Evolutionary conservation across 35 echinoderm and acorn worm genomes (phyloP), one percentile per base, ranked within the genome.

Genomic region (Holothuria glaberrima): DNA sequence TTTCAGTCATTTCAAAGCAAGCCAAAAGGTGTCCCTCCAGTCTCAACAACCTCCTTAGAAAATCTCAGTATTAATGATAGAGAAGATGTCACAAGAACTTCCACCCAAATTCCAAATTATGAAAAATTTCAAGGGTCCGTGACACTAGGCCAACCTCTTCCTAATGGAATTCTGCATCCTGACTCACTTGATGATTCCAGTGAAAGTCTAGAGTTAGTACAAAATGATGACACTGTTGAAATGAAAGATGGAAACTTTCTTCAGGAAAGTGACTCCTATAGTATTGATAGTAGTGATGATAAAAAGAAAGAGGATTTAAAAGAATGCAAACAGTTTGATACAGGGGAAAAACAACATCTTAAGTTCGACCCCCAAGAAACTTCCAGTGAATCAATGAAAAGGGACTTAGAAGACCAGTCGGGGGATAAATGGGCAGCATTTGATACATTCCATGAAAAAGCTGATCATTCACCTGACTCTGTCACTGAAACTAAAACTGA

Each of bases 191-290:
- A 61, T 36, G 57, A 28, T 63, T 84, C 80, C 30, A 84, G 80
- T 52, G 80, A 84, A 22, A 84, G 56, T 61, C 58, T 84, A 63
- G 80, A 84, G 57, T 84, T 84, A 28, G 33, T 62, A 20, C 80
- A 84, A 31, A 84, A 56, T 36, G 80, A 56, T 4, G 80, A 84
- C 9, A 30, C 27, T 54, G 16, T 54, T 54, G 3, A 54, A 0
- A 54, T 54, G 13, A 54, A 54, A 14, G 12, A 54, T 12, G 50
- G 16, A 5, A 54, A 54, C 12, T 54, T 17, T 54, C 50, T 54
- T 14, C 50, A 54, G 50, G 50, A 54, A 54, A 54, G 50, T 54
- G 13, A 54, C 9, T 54, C 5, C 9, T 6, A 13, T 26, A 33
- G 66, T 69, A 33, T 25, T 1, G 22, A 26, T 6, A 69, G 66